Percentiles rank a stretch among this genome's conserved stretches.
phyloP scores from a whole-genome alignment of 2,888 invertebrate genomes.

The Drepana falcataria region DNA sequence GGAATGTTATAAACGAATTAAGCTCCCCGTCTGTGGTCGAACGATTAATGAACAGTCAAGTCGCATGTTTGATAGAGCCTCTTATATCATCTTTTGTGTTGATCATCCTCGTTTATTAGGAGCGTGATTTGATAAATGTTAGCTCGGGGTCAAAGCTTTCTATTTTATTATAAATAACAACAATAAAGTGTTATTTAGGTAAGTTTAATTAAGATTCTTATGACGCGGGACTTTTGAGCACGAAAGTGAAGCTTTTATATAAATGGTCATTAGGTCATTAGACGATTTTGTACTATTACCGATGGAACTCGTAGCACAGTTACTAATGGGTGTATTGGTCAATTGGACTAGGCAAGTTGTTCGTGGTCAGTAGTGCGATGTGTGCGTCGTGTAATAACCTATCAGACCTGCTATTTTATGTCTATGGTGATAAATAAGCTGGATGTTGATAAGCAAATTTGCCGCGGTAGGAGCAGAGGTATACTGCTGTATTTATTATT shows the following conservation, averaged over 20 bases:
- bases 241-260: slow-evolving; percentile 1
- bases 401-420: no score
- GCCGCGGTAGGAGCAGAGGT: no score
- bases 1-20: neutral
- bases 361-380: neutral
- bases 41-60: slow-evolving; percentile 23
- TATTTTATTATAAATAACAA: slow-evolving; percentile 20
- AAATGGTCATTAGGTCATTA: neutral
- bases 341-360: neutral
- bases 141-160: slow-evolving; percentile 44
- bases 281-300: neutral
- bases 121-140: slow-evolving; percentile 54
- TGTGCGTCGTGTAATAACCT: neutral
- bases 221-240: neutral
- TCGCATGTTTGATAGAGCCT: slow-evolving; percentile 28
- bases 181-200: slow-evolving; percentile 8
- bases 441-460: no score
- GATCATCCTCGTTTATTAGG: slow-evolving; percentile 48
- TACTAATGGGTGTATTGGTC: neutral
- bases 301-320: neutral
- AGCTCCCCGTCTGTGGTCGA: slow-evolving; percentile 1
- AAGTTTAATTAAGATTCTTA: slow-evolving; percentile 11
- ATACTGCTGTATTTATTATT: no score
- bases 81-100: slow-evolving; percentile 18
- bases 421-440: no score